A percentile compares a stretch with the other conserved stretches of the same genome.
Evolutionary conservation across 2,888 invertebrate species (phyloP).

Genomic region (Hemithea aestivaria): DNA sequence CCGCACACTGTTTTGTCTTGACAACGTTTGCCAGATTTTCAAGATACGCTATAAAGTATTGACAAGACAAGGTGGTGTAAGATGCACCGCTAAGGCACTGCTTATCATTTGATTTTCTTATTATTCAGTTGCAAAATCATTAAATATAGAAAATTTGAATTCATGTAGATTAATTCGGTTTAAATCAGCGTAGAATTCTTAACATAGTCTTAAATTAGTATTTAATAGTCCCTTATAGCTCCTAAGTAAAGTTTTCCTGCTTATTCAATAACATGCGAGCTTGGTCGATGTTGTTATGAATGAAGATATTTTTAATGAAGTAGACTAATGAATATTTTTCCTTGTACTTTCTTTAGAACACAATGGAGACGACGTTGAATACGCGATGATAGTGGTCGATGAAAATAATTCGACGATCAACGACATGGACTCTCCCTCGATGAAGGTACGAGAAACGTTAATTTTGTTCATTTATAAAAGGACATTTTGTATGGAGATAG

Average conservation of each 20-base stretch:
- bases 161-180: conserved; percentile 10
- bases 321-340: conserved; percentile 16
- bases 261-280: conserved; percentile 64
- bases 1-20: conserved; percentile 63
- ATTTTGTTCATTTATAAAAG: conserved; percentile 12
- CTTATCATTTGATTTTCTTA: conserved; percentile 50
- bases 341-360: conserved; percentile 56
- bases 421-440: conserved; percentile 90
- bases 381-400: conserved; percentile 93
- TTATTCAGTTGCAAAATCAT: conserved; percentile 65
- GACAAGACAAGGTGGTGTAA: conserved; percentile 56
- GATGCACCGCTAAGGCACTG: conserved; percentile 68
- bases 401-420: conserved; percentile 92
- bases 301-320: conserved; percentile 1
- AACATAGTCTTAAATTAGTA: conserved; percentile 11
- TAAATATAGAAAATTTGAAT: conserved; percentile 18
- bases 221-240: conserved; percentile 22
- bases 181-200: conserved; percentile 10
- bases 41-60: conserved; percentile 7
- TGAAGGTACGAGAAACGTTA: conserved; percentile 82
- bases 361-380: conserved; percentile 88
- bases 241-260: conserved; percentile 38
- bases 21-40: conserved; percentile 3
- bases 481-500: conserved; percentile 27
- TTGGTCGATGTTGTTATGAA: conserved; percentile 58